Evolutionary conservation across 1,140 invertebrate genomes (phyloP), one percentile per base, ranked within the genome.

Genomic region (Heliconius eleuchia): DNA sequence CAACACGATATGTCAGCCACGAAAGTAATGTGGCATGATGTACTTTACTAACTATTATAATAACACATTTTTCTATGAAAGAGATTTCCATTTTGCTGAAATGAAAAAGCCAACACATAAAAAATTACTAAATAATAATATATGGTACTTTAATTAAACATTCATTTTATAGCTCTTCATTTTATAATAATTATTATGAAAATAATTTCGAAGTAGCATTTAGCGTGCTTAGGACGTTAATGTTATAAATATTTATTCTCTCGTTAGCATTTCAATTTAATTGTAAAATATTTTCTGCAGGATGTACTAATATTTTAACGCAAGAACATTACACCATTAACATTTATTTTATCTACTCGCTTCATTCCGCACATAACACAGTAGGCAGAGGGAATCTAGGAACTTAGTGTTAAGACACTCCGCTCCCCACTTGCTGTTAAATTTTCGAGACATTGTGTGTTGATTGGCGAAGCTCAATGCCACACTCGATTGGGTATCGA

Each of bases 171-270:
- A 66, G n/a, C 60, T 30, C 27, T 30, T 66, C 23, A 66, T 57
- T 19, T 23, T 27, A 66, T 16, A 66, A 66, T 66, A 66, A 66
- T 66, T 27, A 66, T 66, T 66, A 30, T 66, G n/a, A 13, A 66
- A 16, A 66, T 30, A 66, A 66, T 30, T 66, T 66, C 60, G 27
- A 30, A 66, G 60, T 30, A 66, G 27, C 60, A 66, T 66, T 66
- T 66, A 66, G 23, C 60, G 60, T 66, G 60, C 60, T 66, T 66
- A 66, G 60, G 23, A 66, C 60, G 27, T 66, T 66, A 66, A 66
- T 66, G 60, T 30, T 66, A 66, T 66, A 30, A 66, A 66, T 66
- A 66, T 66, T 30, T 30, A 66, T 27, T 66, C 23, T 27, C 60
- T 27, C 27, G n/a, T 66, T 66, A 66, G 23, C 60, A 66, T 66